These are phyloP conservation scores for Bos javanicus DNA, from an alignment of 2,113 vertebrate species.

Conservation along the genomic window DNA sequence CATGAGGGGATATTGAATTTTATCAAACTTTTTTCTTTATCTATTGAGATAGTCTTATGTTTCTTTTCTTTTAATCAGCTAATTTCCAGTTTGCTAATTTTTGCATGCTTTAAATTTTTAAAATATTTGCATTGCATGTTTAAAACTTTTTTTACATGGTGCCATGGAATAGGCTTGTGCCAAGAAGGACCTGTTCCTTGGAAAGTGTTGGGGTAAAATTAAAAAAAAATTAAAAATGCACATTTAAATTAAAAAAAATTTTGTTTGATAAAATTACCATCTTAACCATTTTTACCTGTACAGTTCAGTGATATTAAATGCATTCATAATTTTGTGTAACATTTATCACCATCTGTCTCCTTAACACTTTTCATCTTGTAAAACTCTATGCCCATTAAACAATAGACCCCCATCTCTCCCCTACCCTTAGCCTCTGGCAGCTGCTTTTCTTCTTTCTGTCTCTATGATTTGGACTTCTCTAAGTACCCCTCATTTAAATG, in stretches of 20 bases:
- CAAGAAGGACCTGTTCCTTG: neutral
- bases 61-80: slow-evolving; percentile 8
- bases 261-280: neutral
- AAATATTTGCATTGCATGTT: neutral
- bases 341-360: neutral
- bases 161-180: neutral
- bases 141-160: neutral
- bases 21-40: neutral
- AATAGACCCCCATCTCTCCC: neutral
- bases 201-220: neutral
- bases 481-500: neutral
- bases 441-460: neutral
- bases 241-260: neutral
- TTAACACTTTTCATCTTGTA: neutral
- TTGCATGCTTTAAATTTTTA: neutral
- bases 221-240: neutral
- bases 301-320: neutral
- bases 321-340: neutral
- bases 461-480: neutral
- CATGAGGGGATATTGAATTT: neutral
- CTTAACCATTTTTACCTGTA: neutral
- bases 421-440: neutral
- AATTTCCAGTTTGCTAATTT: neutral
- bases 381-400: neutral
- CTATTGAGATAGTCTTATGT: neutral